These are phyloP conservation scores for Leptarthrus brevirostris DNA, from an alignment of 2,888 invertebrate genomes.

Conservation along the genomic window DNA sequence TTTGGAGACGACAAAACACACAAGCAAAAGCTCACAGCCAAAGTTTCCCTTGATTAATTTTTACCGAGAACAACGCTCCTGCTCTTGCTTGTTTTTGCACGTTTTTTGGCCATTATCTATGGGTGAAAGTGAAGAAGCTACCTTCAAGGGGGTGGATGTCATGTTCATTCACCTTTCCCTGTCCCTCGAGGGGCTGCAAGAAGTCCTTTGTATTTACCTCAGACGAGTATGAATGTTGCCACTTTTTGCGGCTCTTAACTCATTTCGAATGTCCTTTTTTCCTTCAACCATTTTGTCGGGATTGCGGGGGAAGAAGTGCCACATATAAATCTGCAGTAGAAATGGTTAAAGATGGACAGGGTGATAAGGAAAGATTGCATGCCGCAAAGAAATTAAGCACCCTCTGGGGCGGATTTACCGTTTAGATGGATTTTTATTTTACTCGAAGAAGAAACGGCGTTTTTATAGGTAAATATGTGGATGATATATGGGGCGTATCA, in stretches of 20 bases:
- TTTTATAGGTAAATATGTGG: slow-evolving; percentile 2
- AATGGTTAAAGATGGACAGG: slow-evolving; percentile 22
- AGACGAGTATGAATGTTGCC: slow-evolving; percentile 8
- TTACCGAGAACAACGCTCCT: slow-evolving; percentile 4
- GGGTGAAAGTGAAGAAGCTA: slow-evolving; percentile 16
- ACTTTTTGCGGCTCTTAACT: slow-evolving; percentile 16
- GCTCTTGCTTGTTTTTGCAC: neutral
- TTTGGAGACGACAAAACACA: neutral
- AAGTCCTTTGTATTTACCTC: neutral
- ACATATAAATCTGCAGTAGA: neutral
- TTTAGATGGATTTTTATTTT: neutral
- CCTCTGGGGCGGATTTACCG: slow-evolving; percentile 5
- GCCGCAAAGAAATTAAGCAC: slow-evolving; percentile 31
- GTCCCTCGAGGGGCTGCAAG: neutral
- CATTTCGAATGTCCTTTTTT: neutral
- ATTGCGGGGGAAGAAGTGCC: neutral
- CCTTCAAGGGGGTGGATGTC: neutral
- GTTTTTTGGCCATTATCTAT: slow-evolving; percentile 10
- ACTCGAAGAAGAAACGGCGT: neutral
- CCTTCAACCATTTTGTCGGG: neutral
- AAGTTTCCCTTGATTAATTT: slow-evolving; percentile 27
- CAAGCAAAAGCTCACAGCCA: neutral
- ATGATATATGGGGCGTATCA: slow-evolving; percentile 9
- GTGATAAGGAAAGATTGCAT: slow-evolving; percentile 32
- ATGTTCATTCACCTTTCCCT: slow-evolving; percentile 6